Base-by-base conservation (phyloP, 1,140 invertebrate species). In the Ceratina japonica region DNA sequence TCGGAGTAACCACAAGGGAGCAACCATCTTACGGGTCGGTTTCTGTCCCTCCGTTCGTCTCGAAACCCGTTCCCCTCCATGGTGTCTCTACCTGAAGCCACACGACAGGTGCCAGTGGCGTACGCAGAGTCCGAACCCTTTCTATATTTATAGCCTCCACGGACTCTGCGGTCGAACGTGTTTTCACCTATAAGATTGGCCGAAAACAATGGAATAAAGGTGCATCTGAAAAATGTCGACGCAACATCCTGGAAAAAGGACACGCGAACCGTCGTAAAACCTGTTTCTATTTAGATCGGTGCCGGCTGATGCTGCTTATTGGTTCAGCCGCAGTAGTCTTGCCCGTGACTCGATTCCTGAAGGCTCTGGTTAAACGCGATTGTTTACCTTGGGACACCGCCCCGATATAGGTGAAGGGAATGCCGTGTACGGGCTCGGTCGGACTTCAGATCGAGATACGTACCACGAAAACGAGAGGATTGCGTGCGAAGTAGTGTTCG, bases 21-120 rank as follows among this genome's bases (percentile, higher is more conserved):
- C 70, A 65, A 70, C 49, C 71, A 63, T 83, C 82, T 80, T 79
- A 81, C 75, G 76, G 82, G 86, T 87, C 68, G 80, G 82, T 85
- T 89, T 84, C 85, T 77, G 73, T 82, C 66, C 65, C 76, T 63
- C 64, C 63, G 74, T 69, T 73, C 70, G 75, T 76, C 75, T 52
- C 22, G 62, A 72, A 74, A 79, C 77, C 62, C 51, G 77, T 63
- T 73, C 82, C 79, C 78, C 79, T 62, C 77, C 44, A 70, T 49
- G 58, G 24, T 24, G 59, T 58, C 56, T 68, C 66, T 84, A 71
- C 81, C 70, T 74, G 86, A 89, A 89, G 89, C 90, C 90, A 90
- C 90, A 91, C 90, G 90, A 91, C 90, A 91, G 90, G 90, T 91
- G 90, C 89, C 89, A 91, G 87, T 88, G 87, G 88, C 88, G 89